These are phyloP conservation scores for Micronisus gabar DNA, from an alignment of 2,113 vertebrate species.

Conservation along the genomic window DNA sequence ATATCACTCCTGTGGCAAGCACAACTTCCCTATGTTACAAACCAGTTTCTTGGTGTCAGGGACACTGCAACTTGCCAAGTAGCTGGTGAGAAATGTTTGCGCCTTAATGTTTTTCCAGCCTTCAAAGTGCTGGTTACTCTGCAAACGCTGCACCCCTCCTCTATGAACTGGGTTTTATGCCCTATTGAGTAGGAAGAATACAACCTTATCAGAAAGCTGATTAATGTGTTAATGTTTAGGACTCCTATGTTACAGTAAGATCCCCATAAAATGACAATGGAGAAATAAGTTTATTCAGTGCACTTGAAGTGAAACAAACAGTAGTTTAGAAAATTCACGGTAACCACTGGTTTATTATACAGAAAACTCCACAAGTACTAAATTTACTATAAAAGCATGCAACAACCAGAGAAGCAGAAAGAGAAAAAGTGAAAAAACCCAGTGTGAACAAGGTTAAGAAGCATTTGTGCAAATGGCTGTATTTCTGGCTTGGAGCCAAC, in stretches of 20 bases:
- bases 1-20: not conserved
- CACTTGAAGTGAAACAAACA: not conserved
- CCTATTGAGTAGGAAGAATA: not conserved
- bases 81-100: not conserved
- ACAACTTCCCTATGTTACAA: not conserved
- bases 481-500: not conserved
- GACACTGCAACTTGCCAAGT: not conserved
- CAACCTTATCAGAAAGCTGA: not conserved
- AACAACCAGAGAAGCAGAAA: not conserved
- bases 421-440: not conserved
- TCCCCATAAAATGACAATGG: not conserved
- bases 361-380: not conserved
- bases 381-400: not conserved
- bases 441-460: not conserved
- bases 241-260: not conserved
- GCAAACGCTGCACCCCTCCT: not conserved
- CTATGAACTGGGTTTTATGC: not conserved
- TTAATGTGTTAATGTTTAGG: not conserved
- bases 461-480: not conserved
- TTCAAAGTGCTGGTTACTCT: not conserved
- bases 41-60: not conserved
- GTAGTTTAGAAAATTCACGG: not conserved
- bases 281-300: not conserved
- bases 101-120: not conserved
- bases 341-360: not conserved